phyloP scores from a whole-genome alignment of 2,888 invertebrate species.

The Xestobium rufovillosum region DNA sequence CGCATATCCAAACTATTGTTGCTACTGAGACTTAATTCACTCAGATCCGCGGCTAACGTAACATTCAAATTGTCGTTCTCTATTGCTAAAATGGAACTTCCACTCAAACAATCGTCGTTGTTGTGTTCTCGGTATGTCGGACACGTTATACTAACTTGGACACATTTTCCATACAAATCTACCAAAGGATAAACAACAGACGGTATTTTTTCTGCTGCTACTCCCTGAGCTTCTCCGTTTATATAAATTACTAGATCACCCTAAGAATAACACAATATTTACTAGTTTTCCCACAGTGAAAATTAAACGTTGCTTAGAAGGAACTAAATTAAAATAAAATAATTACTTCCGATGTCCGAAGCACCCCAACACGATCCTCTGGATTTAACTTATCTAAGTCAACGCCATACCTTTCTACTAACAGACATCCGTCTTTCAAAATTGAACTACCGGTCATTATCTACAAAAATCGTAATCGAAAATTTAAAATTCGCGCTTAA shows the following conservation, averaged over 20 bases:
- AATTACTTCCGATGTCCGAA: slow-evolving; percentile 66
- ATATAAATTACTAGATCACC: slow-evolving; percentile 81
- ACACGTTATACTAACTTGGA: slow-evolving; percentile 60
- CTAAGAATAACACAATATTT: no score
- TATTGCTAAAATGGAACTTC: slow-evolving; percentile 42
- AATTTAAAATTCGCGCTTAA: no score
- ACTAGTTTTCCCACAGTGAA: no score
- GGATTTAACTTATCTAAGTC: slow-evolving; percentile 77
- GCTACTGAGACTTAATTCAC: slow-evolving; percentile 42
- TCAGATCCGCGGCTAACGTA: slow-evolving; percentile 41
- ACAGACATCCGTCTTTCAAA: slow-evolving; percentile 73
- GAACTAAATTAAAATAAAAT: no score
- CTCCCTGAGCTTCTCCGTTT: slow-evolving; percentile 82
- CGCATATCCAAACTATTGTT: slow-evolving; percentile 43
- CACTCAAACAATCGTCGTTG: slow-evolving; percentile 43
- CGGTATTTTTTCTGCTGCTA: slow-evolving; percentile 75
- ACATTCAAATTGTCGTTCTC: slow-evolving; percentile 43
- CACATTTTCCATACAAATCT: slow-evolving; percentile 77
- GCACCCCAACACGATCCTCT: slow-evolving; percentile 77
- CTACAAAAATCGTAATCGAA: slow-evolving; percentile 44
- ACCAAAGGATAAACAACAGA: slow-evolving; percentile 66
- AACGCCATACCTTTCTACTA: slow-evolving; percentile 76
- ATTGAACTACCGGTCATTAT: slow-evolving; percentile 84
- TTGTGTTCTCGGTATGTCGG: slow-evolving; percentile 42
- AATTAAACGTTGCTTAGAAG: no score